A percentile compares a stretch with the other conserved stretches of the same genome.
phyloP scores from a whole-genome alignment of 2,888 invertebrate species.

The Odontomyia ornata region DNA sequence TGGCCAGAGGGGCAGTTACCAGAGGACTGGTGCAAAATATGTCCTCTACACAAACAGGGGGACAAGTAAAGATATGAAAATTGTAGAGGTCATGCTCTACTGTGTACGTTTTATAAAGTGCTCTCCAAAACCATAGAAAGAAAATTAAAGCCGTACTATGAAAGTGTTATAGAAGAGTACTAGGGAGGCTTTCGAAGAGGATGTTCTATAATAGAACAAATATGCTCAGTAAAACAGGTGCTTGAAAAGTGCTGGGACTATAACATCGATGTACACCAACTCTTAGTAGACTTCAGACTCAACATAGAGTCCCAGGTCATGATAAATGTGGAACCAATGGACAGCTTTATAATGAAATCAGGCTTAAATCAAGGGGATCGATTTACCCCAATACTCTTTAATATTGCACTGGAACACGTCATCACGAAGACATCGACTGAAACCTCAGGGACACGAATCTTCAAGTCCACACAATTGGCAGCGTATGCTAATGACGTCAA shows the following conservation, averaged over 20 bases:
- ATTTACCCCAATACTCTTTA: too few species aligned
- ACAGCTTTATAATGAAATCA: too few species aligned
- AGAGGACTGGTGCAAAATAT: neutral
- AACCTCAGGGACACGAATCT: too few species aligned
- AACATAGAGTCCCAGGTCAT: too few species aligned
- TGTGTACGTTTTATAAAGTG: neutral
- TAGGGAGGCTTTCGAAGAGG: neutral
- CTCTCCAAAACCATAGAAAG: neutral
- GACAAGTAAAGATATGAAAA: neutral
- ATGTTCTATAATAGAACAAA: neutral
- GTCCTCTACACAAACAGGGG: neutral
- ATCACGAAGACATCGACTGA: too few species aligned
- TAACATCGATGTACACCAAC: too few species aligned
- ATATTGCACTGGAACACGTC: too few species aligned
- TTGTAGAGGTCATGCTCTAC: neutral
- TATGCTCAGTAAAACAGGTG: neutral
- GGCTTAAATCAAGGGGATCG: too few species aligned
- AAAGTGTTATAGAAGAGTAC: neutral
- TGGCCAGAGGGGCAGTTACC: neutral
- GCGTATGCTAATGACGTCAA: too few species aligned
- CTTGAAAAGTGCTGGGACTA: neutral
- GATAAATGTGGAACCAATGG: too few species aligned
- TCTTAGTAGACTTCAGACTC: too few species aligned
- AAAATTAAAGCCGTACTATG: neutral
- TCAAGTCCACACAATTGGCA: too few species aligned